Evolutionary conservation across 2,888 invertebrate species (phyloP).

Genomic region (Tiliacea aurago): DNA sequence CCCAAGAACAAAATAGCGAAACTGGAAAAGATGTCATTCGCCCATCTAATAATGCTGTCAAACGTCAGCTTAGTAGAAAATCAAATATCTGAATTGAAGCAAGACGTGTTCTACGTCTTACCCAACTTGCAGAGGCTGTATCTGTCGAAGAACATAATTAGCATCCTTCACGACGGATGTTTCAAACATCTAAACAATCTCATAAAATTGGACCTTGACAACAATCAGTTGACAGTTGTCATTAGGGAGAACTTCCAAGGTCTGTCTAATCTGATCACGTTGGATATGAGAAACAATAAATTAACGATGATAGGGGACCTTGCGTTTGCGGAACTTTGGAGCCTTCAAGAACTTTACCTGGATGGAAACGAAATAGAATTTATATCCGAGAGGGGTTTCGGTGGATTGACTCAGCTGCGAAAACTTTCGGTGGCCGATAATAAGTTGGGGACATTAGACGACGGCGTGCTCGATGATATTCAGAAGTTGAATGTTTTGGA

Average conservation of each 20-base stretch:
- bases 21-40: conserved; percentile 93
- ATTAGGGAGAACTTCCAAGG: conserved; percentile 95
- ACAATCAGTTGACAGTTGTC: conserved; percentile 93
- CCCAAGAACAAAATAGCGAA: conserved; percentile 93
- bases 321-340: conserved; percentile 95
- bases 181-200: conserved; percentile 94
- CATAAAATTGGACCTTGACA: conserved; percentile 94
- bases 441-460: conserved; percentile 93
- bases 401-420: conserved; percentile 93
- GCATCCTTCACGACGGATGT: conserved; percentile 96
- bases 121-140: conserved; percentile 94
- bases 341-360: conserved; percentile 93
- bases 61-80: conserved; percentile 94
- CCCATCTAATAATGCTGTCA: conserved; percentile 93
- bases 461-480: conserved; percentile 93
- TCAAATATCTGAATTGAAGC: conserved; percentile 93
- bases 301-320: conserved; percentile 95
- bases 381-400: conserved; percentile 94
- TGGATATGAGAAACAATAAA: conserved; percentile 94
- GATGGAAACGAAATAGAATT: conserved; percentile 93
- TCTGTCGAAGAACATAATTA: conserved; percentile 96
- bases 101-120: conserved; percentile 94
- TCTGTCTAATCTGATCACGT: conserved; percentile 92
- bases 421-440: conserved; percentile 94
- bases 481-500: conserved; percentile 94